Conservation (phyloP, 2,797 vertebrate species). For the Octomys mimax region DNA sequence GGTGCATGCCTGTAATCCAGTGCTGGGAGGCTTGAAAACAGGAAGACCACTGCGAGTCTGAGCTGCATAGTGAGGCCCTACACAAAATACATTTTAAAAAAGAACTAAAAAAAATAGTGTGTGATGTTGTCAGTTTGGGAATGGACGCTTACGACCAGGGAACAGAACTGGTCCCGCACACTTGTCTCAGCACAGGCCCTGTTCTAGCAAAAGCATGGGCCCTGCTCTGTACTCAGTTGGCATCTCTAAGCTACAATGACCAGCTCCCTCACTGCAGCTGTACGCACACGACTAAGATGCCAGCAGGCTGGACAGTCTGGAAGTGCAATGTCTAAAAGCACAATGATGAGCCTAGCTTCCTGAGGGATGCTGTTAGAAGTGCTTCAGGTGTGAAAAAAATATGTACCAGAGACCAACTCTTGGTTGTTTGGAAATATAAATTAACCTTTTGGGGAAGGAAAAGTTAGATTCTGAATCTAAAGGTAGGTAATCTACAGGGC, state of each 20-base stretch:
- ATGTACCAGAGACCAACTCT: neutral
- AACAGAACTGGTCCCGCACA: accelerated
- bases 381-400: neutral
- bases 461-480: neutral
- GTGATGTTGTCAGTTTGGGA: accelerated
- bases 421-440: neutral
- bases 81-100: too few species aligned
- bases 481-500: too few species aligned
- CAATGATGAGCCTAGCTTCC: neutral
- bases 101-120: too few species aligned
- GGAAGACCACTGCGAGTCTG: too few species aligned
- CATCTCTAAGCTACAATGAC: neutral
- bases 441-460: accelerated
- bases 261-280: neutral
- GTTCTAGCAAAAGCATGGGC: neutral
- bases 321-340: neutral
- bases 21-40: too few species aligned
- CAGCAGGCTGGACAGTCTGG: neutral
- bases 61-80: too few species aligned
- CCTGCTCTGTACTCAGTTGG: neutral
- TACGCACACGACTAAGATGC: neutral
- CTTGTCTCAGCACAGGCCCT: neutral
- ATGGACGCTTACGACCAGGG: too few species aligned
- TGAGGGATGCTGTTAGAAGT: neutral
- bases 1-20: too few species aligned